Base-by-base conservation (phyloP, 1,140 invertebrate species). In the Hylyphantes graminicola region DNA sequence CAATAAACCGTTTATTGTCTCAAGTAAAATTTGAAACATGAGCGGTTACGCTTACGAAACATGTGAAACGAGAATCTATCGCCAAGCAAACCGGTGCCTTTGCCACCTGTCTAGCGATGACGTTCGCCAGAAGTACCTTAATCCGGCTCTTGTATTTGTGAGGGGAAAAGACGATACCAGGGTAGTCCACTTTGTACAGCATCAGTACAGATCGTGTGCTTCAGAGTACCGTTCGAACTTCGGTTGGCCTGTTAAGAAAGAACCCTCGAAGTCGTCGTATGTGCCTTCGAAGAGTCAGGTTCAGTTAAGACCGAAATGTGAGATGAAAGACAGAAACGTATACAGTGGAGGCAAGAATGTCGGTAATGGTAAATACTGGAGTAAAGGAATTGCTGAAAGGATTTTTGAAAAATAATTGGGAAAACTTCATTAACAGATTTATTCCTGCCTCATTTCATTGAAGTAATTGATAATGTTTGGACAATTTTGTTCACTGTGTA, bases 151-250 rank as follows among this genome's bases (percentile, higher is more conserved):
- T 4, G 13, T 81, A 12, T 81, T 81, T 63, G 67, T 81, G 4
- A 61, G 54, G 15, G 57, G 67, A 15, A 15, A 8, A 19, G 68
- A 81, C 53, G 79, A 81, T 17, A 73, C 59, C 15, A 50, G 68
- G 35, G 55, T 81, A 10, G 35, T 81, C 7, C 79, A 81, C 53
- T 81, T 81, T 48, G 54, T 81, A 17, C 79, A 81, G 10, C 79
- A 54, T 10, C 8, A 81, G 11, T 55, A 50, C 48, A 57, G 64
- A 21, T 7, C n/a, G 8, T 6, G 10, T 10, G 17, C n/a, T 0
- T 81, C 79, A 0, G 79, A 81, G 35, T 73, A 81, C 13, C 48
- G 68, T 63, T 54, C 11, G 0, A 11, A 64, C 3, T 81, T 59
- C 57, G 64, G 54, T 54, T 81, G 79, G 79, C 79, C 79, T 3